A percentile compares a stretch with the other conserved stretches of the same genome.
These are phyloP conservation scores for Eurosta solidaginis DNA, from an alignment of 1,140 invertebrate species.

Conservation along the genomic window DNA sequence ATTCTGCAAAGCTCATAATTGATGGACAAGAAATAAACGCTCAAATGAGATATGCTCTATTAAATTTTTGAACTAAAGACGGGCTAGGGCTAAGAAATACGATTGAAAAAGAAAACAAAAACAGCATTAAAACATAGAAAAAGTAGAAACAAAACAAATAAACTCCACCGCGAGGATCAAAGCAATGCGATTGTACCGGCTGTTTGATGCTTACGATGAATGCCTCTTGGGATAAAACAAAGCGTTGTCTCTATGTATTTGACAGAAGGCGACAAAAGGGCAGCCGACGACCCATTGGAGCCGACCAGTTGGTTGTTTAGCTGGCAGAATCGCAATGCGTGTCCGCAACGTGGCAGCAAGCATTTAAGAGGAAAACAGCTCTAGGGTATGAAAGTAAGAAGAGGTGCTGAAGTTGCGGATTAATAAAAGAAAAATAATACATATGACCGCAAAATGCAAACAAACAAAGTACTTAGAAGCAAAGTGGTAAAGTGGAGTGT, in stretches of 20 bases:
- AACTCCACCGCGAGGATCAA: too few species aligned
- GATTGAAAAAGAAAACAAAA: neutral
- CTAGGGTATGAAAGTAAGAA: neutral
- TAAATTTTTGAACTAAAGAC: conserved; percentile 10
- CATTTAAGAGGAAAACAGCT: neutral
- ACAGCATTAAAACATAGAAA: neutral
- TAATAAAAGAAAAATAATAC: neutral
- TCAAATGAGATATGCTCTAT: conserved; percentile 1
- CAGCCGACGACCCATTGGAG: too few species aligned
- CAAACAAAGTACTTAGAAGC: neutral
- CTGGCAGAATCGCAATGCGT: neutral
- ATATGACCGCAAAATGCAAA: neutral
- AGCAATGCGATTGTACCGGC: too few species aligned
- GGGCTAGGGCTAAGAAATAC: neutral
- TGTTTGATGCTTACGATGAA: neutral
- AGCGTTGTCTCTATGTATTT: conserved; percentile 13
- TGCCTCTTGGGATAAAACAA: neutral
- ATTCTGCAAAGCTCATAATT: neutral
- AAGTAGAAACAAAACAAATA: neutral
- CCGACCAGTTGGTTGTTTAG: neutral
- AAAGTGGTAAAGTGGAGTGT: neutral
- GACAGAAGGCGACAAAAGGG: conserved; percentile 24
- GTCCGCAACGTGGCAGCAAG: neutral
- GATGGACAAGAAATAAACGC: neutral
- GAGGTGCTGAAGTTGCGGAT: neutral